Evolutionary conservation across 2,888 invertebrate genomes (phyloP).

Genomic region (Noctua comes): DNA sequence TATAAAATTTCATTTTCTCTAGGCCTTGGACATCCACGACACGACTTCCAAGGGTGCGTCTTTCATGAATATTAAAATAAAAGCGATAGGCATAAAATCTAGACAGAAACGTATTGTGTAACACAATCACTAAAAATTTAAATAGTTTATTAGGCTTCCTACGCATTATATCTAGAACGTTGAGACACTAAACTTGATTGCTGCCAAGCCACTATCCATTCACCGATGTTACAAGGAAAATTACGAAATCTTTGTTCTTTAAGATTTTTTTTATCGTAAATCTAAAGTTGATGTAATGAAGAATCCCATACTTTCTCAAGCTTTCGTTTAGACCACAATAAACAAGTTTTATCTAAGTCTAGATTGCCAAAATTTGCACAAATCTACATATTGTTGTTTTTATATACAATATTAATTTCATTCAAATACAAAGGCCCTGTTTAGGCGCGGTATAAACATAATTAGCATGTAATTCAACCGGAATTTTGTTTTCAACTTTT

Average conservation of each 20-base stretch:
- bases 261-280: not conserved
- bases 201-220: not conserved
- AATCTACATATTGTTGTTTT: conserved; percentile 14
- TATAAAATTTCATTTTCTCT: not conserved
- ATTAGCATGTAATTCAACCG: conserved; percentile 12
- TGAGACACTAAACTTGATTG: not conserved
- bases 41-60: not conserved
- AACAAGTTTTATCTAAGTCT: conserved; percentile 6
- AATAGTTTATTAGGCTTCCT: conserved; percentile 10
- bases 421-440: conserved; percentile 2
- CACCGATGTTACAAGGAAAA: conserved; percentile 9
- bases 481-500: not conserved
- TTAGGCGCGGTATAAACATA: not conserved
- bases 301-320: conserved; percentile 36
- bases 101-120: not conserved
- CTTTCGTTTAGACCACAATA: conserved; percentile 30
- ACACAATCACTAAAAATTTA: not conserved
- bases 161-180: conserved; percentile 7
- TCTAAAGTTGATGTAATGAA: conserved; percentile 5
- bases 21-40: not conserved
- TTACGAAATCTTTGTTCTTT: not conserved
- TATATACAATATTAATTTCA: conserved; percentile 1
- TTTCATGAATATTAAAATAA: not conserved
- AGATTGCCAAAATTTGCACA: conserved; percentile 19
- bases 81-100: conserved; percentile 7